These are phyloP conservation scores for Drosophila limbata DNA, from an alignment of 2,888 invertebrate genomes.

Conservation along the genomic window DNA sequence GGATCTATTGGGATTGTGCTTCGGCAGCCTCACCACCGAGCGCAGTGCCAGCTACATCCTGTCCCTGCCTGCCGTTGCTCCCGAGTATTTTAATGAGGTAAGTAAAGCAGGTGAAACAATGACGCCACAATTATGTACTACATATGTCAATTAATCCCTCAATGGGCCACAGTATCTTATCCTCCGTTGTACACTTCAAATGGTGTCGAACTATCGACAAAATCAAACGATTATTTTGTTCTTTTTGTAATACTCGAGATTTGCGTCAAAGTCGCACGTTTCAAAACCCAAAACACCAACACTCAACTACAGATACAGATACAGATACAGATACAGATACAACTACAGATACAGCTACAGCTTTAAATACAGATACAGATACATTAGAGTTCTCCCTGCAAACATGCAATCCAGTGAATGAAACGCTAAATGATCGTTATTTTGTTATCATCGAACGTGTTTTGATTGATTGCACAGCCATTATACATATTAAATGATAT, in stretches of 20 bases:
- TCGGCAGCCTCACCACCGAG: conserved; percentile 85
- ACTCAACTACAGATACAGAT: conserved; percentile 6
- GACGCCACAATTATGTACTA: conserved; percentile 13
- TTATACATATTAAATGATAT: conserved; percentile 45
- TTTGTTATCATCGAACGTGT: conserved; percentile 44
- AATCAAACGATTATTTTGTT: conserved; percentile 36
- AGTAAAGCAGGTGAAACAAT: conserved; percentile 42
- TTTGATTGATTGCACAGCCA: conserved; percentile 73
- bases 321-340: conserved; percentile 5
- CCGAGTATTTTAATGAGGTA: conserved; percentile 87
- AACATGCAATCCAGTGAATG: conserved; percentile 10
- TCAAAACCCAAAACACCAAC: conserved; percentile 27
- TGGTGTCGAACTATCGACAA: conserved; percentile 38
- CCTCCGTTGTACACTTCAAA: conserved; percentile 55
- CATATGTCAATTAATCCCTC: conserved; percentile 32
- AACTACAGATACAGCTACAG: not conserved
- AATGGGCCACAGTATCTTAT: conserved; percentile 64
- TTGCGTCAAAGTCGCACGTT: conserved; percentile 65
- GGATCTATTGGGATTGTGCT: conserved; percentile 86
- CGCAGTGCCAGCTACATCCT: conserved; percentile 86
- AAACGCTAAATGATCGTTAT: conserved; percentile 34
- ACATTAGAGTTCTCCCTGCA: conserved; percentile 4
- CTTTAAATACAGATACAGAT: conserved; percentile 5
- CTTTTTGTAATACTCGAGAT: conserved; percentile 47
- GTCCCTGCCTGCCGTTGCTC: conserved; percentile 86